Evolutionary conservation across 2,888 invertebrate genomes (phyloP), one percentile per base, ranked within the genome.

Genomic region (Tetranychus truncatus): DNA sequence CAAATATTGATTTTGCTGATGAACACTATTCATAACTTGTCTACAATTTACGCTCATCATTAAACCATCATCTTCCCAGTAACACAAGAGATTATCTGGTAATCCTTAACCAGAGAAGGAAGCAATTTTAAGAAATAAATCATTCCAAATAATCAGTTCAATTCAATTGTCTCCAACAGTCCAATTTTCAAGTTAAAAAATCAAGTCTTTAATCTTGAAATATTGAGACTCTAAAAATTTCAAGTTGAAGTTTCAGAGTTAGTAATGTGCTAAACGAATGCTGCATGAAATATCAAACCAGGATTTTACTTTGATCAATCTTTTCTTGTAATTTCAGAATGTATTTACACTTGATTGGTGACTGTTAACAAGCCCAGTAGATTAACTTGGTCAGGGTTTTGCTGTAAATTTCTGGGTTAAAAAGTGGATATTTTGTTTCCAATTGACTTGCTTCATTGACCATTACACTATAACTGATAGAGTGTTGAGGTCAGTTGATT

Each of bases 341-440:
- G 55, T 1, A 2, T 55, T 55, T 55, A 15, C 55, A 15, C 55
- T 15, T 55, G 9, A 55, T 55, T 15, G 55, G 55, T 55, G 15
- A 55, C 11, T 15, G 15, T 55, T 55, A 15, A 15, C 55, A 15
- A 34, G 34, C 34, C 55, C 0, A 1, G 1, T 55, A 9, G 55
- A 55, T 55, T 9, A 55, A 55, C 55, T 55, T 55, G 9, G 2
- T 55, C 55, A 55, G 3, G 2, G 7, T 55, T 24, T 55, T 55
- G 15, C 15, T 15, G 2, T 46, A 7, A 15, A 55, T 7, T 15
- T 5, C 1, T 55, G 9, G 55, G 9, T 55, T 55, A 55, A 55
- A 46, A 55, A 55, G 55, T 55, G 55, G 55, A 55, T 55, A 55
- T 55, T 55, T 55, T 55, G 55, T 55, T 55, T 55, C 55, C 55